These are phyloP conservation scores for Coptodon bakossiorum DNA, from an alignment of 2,113 vertebrate species.

Conservation along the genomic window DNA sequence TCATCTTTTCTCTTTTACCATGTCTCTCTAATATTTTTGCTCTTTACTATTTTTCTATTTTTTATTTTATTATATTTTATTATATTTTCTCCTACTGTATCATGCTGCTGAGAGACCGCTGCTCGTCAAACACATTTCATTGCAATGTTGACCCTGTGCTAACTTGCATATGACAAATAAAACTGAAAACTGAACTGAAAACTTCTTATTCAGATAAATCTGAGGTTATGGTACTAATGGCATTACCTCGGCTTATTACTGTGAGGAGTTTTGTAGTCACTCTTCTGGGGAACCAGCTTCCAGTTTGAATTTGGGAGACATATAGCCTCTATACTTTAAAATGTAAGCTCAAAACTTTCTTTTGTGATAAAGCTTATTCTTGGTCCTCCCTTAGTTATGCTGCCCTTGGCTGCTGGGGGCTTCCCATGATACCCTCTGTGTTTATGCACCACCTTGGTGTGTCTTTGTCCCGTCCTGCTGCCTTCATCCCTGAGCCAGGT, in stretches of 20 bases:
- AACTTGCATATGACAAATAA: too few species aligned
- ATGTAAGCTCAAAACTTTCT: background rate
- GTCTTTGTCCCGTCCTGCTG: background rate
- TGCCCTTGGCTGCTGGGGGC: background rate
- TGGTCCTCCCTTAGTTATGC: background rate
- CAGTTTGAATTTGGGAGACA: background rate
- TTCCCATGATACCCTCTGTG: background rate
- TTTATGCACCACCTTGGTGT: background rate
- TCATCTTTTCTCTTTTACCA: too few species aligned
- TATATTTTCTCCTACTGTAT: too few species aligned
- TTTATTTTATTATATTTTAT: too few species aligned
- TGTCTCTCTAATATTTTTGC: too few species aligned
- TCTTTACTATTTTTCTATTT: too few species aligned
- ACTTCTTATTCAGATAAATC: background rate
- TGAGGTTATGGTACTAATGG: background rate
- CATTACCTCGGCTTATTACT: background rate
- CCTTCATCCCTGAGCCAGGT: background rate
- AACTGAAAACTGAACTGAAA: too few species aligned
- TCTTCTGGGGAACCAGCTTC: background rate
- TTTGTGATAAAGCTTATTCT: background rate
- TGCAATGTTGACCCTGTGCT: too few species aligned
- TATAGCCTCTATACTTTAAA: background rate
- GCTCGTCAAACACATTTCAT: too few species aligned
- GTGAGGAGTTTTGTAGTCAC: background rate
- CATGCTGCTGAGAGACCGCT: too few species aligned